Percentiles rank a stretch among this genome's conserved stretches.
These are phyloP conservation scores for Vanessa tameamea DNA, from an alignment of 1,140 invertebrate species.

Conservation along the genomic window DNA sequence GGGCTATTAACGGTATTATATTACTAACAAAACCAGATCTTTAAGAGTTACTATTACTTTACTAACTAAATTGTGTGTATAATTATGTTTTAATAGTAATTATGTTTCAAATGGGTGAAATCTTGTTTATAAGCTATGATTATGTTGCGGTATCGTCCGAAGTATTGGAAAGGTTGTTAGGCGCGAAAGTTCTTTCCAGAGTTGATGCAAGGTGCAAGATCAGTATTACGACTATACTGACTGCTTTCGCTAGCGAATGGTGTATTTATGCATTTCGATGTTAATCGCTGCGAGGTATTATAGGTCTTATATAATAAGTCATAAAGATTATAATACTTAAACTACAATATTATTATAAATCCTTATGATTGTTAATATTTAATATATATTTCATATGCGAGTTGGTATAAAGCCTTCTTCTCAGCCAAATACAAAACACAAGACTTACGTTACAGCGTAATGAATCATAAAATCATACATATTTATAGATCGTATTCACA, in stretches of 20 bases:
- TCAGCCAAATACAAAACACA: too few relatives aligned
- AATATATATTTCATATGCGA: too few relatives aligned
- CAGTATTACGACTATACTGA: constrained; percentile 32
- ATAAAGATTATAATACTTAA: constrained; percentile 1
- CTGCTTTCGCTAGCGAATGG: constrained; percentile 59
- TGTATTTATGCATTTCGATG: not conserved
- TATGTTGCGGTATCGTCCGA: constrained; percentile 16
- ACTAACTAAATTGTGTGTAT: not conserved
- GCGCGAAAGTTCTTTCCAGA: constrained; percentile 64
- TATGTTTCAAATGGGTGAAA: constrained; percentile 11
- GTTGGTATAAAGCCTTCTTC: too few relatives aligned
- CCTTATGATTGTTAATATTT: too few relatives aligned
- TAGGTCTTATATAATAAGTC: too few relatives aligned
- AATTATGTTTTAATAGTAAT: constrained; percentile 6
- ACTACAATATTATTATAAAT: not conserved
- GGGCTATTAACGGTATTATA: too few relatives aligned
- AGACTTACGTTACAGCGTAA: constrained; percentile 23
- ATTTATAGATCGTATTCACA: constrained; percentile 57
- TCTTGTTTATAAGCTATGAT: constrained; percentile 15
- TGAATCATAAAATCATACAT: constrained; percentile 59
- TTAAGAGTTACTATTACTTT: not conserved
- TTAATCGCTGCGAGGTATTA: not conserved
- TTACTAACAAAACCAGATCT: too few relatives aligned
- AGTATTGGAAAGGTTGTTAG: constrained; percentile 47
- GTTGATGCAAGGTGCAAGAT: constrained; percentile 55